Base-by-base conservation (phyloP, 35 echinoderm and acorn worm genomes). In the Strongylocentrotus purpuratus region DNA sequence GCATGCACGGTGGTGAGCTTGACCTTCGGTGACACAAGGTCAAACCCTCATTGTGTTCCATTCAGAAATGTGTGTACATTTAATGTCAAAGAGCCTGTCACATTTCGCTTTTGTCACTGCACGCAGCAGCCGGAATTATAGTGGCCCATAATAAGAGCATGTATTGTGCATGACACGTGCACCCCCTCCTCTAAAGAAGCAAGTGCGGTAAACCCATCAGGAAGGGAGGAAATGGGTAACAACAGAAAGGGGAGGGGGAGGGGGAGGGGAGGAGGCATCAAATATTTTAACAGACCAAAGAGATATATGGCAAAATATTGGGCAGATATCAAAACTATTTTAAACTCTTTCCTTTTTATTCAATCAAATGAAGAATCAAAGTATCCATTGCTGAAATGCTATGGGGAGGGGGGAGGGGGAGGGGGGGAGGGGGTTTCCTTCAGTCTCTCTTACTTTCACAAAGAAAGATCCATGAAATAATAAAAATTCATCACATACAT, bases 11-110 rank as follows among this genome's bases (percentile, higher is more conserved):
- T 78, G 65, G 65, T 18, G 65, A 78, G 65, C 65, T 78, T 78
- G 65, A 78, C 65, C 65, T 4, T 0, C 65, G 5, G 50, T 78
- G 65, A 78, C 65, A 78, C 65, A 78, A 78, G 65, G 65, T 78
- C 65, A 78, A 78, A 22, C 65, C 8, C 8, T 78, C 18, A 78
- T 78, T 78, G 65, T 78, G 22, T n/a, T n/a, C 22, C 20, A 6
- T 78, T 78, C 65, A 78, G 65, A 78, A 78, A 78, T 78, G 65
- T 78, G 65, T 78, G 65, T 78, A n/a, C 65, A 78, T 78, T 78
- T 78, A 78, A 78, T 78, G 65, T 78, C 65, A 78, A 78, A 78
- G 65, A 78, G 22, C 65, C 65, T 78, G 65, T 78, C 65, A 78
- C 65, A 78, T 28, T 78, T 78, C 65, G 20, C 65, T 78, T 28